phyloP scores from a whole-genome alignment of 2,888 invertebrate genomes.

The Tanytarsus gracilentus region DNA sequence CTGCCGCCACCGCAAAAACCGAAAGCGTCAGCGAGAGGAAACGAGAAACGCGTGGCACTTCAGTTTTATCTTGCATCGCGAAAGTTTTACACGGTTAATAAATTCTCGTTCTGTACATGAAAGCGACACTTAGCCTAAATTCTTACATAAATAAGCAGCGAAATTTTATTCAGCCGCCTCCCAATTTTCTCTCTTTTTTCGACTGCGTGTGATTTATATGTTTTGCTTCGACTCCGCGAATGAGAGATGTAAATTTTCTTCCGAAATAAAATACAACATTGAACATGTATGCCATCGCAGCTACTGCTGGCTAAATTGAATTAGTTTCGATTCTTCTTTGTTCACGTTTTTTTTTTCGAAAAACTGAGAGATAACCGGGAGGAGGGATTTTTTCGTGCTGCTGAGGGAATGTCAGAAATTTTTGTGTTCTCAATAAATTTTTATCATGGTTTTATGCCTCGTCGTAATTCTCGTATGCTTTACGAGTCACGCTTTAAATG shows the following conservation, averaged over 20 bases:
- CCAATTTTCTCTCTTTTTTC: not conserved
- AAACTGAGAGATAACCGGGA: not conserved
- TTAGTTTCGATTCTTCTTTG: conserved; percentile 22
- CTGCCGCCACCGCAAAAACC: no score
- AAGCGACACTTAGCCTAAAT: conserved; percentile 2
- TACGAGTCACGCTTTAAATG: not conserved
- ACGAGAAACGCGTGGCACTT: no score
- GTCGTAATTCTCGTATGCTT: not conserved
- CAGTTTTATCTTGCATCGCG: no score
- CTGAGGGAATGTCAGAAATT: conserved; percentile 1
- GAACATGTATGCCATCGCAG: not conserved
- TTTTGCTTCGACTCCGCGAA: conserved; percentile 8
- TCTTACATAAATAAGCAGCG: conserved; percentile 6
- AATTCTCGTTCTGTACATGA: not conserved
- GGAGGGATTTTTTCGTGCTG: not conserved
- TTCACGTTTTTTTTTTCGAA: not conserved
- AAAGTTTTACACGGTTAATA: no score
- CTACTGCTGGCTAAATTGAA: conserved; percentile 23
- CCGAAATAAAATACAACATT: no score
- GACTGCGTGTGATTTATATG: conserved; percentile 25
- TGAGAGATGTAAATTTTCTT: conserved; percentile 22
- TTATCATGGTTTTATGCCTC: conserved; percentile 13
- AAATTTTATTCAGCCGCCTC: not conserved
- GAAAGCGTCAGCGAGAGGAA: no score
- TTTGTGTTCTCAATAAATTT: conserved; percentile 9